Base-by-base conservation (phyloP, 2,888 invertebrate genomes). In the Chalcis sispes region DNA sequence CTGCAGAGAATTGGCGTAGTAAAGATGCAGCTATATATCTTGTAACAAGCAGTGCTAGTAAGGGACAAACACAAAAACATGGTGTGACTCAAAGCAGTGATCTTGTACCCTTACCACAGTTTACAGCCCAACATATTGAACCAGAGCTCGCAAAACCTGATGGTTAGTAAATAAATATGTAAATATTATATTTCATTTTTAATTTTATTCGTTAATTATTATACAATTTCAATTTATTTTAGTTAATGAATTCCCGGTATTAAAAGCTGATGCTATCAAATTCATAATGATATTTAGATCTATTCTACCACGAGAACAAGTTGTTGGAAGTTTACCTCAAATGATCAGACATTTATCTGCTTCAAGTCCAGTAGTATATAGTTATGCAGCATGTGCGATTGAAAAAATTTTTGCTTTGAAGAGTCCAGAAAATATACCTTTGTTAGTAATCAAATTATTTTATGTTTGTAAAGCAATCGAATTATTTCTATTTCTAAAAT, bases 11-110 rank as follows among this genome's bases (percentile, higher is more conserved):
- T 87, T 99, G 99, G 99, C 93, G 95, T 69, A 94, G 95, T 81
- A 98, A 98, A 88, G 98, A 99, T 90, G 96, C 98, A 13, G 98
- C 98, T 1, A 93, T 99, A 82, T 99, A 96, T 90, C 92, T 99
- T 82, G 97, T 99, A 76, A 98, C 98, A 74, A 97, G 98, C 1
- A 92, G 99, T 81, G 97, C 96, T 46, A 94, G 96, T 1, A 95
- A 96, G 85, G 98, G 95, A 52, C 92, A 94, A 83, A 98, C 98
- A 0, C 94, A 95, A 84, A 95, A 93, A 85, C 95, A 96, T 84
- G 98, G 98, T 48, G 95, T 97, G 3, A 98, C 98, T 8, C 94
- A 95, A 87, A 95, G 95, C 32, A 97, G 96, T 80, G 93, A 95
- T 80, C 91, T 99, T 72, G 97, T 99, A 8, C 95, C 98, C 83